Evolutionary conservation across 2,888 invertebrate species (phyloP).

Genomic region (Eulithis prunata): DNA sequence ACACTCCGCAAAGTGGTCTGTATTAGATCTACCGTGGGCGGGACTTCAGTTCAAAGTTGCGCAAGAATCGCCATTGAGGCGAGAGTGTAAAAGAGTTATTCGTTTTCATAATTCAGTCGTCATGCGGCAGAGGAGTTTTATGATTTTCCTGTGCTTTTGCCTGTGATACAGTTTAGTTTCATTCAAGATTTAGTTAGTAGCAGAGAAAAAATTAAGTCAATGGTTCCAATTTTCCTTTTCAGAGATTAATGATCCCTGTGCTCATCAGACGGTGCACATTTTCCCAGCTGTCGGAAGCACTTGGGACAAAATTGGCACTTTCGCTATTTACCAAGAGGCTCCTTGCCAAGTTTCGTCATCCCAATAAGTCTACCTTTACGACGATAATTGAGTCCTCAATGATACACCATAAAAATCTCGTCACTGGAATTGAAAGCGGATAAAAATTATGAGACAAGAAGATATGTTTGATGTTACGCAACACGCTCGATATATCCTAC

Average conservation of each 20-base stretch:
- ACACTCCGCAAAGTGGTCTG: constrained; percentile 39
- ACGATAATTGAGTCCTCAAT: constrained; percentile 38
- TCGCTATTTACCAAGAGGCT: constrained; percentile 38
- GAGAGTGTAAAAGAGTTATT: constrained; percentile 37
- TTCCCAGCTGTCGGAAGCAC: constrained; percentile 35
- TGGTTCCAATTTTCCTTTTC: constrained; percentile 9
- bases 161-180: constrained; percentile 19
- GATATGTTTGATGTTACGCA: constrained; percentile 53
- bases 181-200: constrained; percentile 17
- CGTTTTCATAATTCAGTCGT: constrained; percentile 36
- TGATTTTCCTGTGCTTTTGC: constrained; percentile 27
- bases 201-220: background rate
- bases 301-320: constrained; percentile 42
- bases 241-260: constrained; percentile 36
- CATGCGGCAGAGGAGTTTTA: constrained; percentile 28
- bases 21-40: constrained; percentile 40
- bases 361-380: constrained; percentile 37
- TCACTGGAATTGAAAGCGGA: constrained; percentile 48
- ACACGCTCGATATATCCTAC: constrained; percentile 53
- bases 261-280: constrained; percentile 26
- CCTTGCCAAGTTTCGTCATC: constrained; percentile 40
- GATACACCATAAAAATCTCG: constrained; percentile 50
- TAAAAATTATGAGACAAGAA: constrained; percentile 50
- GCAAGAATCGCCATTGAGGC: constrained; percentile 39
- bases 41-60: constrained; percentile 38